These are phyloP conservation scores for Xerus rutilus DNA, from an alignment of 2,797 vertebrate species.

Conservation along the genomic window DNA sequence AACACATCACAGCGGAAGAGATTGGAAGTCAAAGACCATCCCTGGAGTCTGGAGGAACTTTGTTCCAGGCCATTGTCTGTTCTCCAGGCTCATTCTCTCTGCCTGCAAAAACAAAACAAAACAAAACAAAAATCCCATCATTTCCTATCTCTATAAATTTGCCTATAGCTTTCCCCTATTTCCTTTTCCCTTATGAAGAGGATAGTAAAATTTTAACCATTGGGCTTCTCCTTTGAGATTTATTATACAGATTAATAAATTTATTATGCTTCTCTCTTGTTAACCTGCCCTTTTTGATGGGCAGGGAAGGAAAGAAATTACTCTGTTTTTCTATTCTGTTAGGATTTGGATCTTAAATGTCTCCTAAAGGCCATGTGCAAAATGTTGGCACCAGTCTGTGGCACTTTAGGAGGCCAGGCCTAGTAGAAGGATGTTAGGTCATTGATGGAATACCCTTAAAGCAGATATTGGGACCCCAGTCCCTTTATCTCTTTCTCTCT, in stretches of 20 bases:
- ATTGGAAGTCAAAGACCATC: not conserved
- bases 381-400: not conserved
- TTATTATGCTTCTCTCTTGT: not conserved
- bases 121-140: not conserved
- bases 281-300: not conserved
- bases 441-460: too few relatives aligned
- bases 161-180: not conserved
- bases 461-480: too few relatives aligned
- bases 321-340: not conserved
- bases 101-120: too few relatives aligned
- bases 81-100: not conserved
- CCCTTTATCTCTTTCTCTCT: not conserved
- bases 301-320: not conserved
- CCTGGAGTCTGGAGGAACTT: not conserved
- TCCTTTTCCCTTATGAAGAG: not conserved
- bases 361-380: not conserved
- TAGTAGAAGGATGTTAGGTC: not conserved
- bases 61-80: not conserved
- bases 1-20: not conserved
- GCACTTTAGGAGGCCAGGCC: too few relatives aligned
- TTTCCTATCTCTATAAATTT: not conserved
- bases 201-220: not conserved
- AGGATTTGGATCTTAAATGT: not conserved
- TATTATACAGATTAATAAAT: not conserved
- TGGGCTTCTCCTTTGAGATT: not conserved